Evolutionary conservation across 2,113 vertebrate species (phyloP), one percentile per base, ranked within the genome.

Genomic region (Tupaia tana): DNA sequence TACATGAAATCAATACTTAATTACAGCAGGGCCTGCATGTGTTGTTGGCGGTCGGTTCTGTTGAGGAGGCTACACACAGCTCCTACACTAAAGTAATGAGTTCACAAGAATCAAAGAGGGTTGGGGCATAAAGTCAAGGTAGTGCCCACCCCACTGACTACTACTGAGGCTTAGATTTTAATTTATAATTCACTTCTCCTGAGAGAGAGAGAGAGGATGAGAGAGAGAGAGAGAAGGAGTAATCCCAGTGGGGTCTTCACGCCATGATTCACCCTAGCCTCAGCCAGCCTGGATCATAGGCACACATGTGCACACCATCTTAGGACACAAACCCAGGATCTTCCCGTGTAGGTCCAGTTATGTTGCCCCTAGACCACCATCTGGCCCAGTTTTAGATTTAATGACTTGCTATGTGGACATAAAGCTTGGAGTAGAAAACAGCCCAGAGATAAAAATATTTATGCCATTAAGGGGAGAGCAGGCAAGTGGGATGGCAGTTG

Each of bases 1-100:
- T 94, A 94, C 87, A 88, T 24, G 66, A 97, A 95, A 97, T 97
- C 97, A 94, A 97, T 97, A 97, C 78, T 90, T 97, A 90, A 96
- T 97, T 96, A 95, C 34, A 86, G 78, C 69, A 78, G 15, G n/a
- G 64, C 29, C 87, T 74, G 34, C 6, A 0, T 29, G n/a, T 61
- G 18, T 58, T 79, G 27, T 4, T 59, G 56, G 83, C 0, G 0
- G 43, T 74, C 0, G 1, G 78, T 74, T 94, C 80, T 59, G 73
- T 24, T 63, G 14, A 94, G 54, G 71, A 95, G 78, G 83, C 0
- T 2, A 2, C 22, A 34, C 0, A 1, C 71, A 95, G 31, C 20
- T 80, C 12, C 19, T 56, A 29, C 74, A 18, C n/a, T 67, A n/a
- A 9, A 56, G 18, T 24, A 71, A 86, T 34, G 82, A 80, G 24